A percentile compares a stretch with the other conserved stretches of the same genome.
Conservation (phyloP, 2,888 invertebrate genomes). For the Fissipunctia ypsillon region DNA sequence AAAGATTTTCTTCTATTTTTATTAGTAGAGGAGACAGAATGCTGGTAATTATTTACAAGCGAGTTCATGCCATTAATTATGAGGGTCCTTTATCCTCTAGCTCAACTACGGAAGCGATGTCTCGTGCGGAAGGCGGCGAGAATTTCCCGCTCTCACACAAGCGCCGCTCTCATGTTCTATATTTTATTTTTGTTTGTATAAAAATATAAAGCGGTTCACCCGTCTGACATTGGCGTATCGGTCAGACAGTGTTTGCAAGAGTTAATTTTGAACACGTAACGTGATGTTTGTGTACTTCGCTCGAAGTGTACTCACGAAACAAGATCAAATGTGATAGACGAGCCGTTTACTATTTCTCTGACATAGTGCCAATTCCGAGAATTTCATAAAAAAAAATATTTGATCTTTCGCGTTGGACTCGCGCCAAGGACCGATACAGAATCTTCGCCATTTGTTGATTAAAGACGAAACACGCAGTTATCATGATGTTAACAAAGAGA, state of each 20-base stretch:
- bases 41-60: slow-evolving; percentile 24
- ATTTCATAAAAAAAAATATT: slow-evolving; percentile 40
- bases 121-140: slow-evolving; percentile 69
- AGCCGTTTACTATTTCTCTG: slow-evolving; percentile 43
- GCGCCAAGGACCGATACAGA: slow-evolving; percentile 37
- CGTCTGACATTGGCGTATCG: slow-evolving; percentile 58
- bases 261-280: slow-evolving; percentile 39
- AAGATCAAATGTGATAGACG: slow-evolving; percentile 39
- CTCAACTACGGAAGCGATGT: slow-evolving; percentile 60
- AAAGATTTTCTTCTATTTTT: not conserved
- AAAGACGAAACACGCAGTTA: slow-evolving; percentile 44
- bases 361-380: slow-evolving; percentile 43
- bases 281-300: slow-evolving; percentile 38
- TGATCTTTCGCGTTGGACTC: slow-evolving; percentile 35
- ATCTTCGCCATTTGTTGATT: slow-evolving; percentile 31
- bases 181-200: slow-evolving; percentile 19
- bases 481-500: slow-evolving; percentile 51
- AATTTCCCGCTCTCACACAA: slow-evolving; percentile 58
- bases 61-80: slow-evolving; percentile 35
- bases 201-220: slow-evolving; percentile 30
- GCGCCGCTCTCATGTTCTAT: slow-evolving; percentile 24
- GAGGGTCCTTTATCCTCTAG: slow-evolving; percentile 51
- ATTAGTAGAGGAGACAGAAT: not conserved
- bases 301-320: slow-evolving; percentile 32
- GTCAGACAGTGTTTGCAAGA: slow-evolving; percentile 45